phyloP scores from a whole-genome alignment of 2,888 invertebrate species.

The Rhamphomyia laevipes region DNA sequence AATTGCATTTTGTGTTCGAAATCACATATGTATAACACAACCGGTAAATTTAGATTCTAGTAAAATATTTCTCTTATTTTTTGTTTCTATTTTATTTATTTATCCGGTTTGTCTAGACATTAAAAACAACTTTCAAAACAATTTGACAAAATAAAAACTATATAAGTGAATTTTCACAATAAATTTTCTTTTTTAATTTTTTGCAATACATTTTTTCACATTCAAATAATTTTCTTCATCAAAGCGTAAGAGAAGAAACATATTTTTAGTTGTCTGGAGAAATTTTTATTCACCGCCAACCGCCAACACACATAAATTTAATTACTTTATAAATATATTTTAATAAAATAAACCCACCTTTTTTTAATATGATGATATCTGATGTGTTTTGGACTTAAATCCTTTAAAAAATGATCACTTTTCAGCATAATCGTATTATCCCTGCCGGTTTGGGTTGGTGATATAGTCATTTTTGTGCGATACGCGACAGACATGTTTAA shows the following conservation, averaged over 20 bases:
- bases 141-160: too few species aligned
- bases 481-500: conserved; percentile 72
- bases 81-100: background rate
- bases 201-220: too few species aligned
- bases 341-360: conserved; percentile 39
- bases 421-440: conserved; percentile 71
- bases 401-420: conserved; percentile 77
- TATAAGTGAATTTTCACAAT: too few species aligned
- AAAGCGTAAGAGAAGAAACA: too few species aligned
- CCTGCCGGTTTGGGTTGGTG: conserved; percentile 60
- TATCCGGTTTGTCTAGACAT: conserved; percentile 8
- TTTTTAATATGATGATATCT: conserved; percentile 38
- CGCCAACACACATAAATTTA: background rate
- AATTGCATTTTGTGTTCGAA: too few species aligned
- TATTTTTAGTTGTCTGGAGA: too few species aligned
- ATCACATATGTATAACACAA: too few species aligned
- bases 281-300: too few species aligned
- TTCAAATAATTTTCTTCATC: too few species aligned
- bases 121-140: conserved; percentile 1
- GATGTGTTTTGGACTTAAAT: conserved; percentile 56
- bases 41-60: too few species aligned
- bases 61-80: background rate
- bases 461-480: conserved; percentile 83
- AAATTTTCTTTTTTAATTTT: too few species aligned
- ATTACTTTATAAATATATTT: too few species aligned